These are phyloP conservation scores for Macropus fuliginosus DNA, from an alignment of 2,797 vertebrate genomes.

Conservation along the genomic window DNA sequence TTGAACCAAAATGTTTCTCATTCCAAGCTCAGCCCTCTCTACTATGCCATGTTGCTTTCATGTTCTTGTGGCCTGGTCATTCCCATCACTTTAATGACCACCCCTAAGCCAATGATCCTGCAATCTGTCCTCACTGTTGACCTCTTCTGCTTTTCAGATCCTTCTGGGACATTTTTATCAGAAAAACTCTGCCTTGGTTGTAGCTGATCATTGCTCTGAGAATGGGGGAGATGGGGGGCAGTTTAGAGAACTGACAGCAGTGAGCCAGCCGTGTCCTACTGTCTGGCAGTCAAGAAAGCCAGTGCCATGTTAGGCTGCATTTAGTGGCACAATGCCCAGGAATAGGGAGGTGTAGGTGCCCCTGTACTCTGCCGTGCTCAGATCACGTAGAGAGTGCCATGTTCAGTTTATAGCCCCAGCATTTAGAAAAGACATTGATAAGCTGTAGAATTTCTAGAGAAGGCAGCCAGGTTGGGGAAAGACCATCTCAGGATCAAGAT, in stretches of 20 bases:
- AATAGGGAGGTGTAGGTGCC: no score
- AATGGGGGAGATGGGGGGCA: no score
- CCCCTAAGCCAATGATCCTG: not conserved
- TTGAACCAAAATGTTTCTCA: not conserved
- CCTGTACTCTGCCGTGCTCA: no score
- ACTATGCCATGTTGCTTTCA: not conserved
- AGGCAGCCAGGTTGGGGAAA: not conserved
- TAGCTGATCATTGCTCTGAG: not conserved
- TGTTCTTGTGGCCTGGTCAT: not conserved
- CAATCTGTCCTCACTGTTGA: not conserved
- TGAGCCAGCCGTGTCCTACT: not conserved
- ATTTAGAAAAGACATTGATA: not conserved
- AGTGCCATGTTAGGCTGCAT: not conserved
- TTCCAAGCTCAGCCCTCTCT: not conserved
- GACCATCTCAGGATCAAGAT: not conserved
- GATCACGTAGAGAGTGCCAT: no score
- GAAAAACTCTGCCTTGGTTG: not conserved
- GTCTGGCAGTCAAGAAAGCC: not conserved
- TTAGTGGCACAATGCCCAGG: not conserved
- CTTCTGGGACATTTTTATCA: not conserved
- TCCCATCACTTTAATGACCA: not conserved
- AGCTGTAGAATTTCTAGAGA: not conserved
- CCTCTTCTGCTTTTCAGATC: not conserved
- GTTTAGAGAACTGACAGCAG: not conserved
- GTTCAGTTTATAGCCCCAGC: not conserved